A percentile compares a stretch with the other conserved stretches of the same genome.
Conservation (phyloP, 2,797 vertebrate genomes). For the Artibeus lituratus region DNA sequence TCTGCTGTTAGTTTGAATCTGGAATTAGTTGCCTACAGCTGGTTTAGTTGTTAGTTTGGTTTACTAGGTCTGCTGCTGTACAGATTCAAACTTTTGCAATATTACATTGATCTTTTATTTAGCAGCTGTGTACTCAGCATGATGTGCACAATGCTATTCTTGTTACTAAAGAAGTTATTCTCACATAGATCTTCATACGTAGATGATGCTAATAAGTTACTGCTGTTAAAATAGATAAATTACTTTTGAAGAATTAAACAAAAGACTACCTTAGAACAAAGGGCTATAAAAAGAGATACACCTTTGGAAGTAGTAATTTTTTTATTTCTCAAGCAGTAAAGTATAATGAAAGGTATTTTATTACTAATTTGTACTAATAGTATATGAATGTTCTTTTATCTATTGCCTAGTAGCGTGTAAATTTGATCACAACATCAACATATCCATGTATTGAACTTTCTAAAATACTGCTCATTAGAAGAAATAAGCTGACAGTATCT, state of each 20-base stretch:
- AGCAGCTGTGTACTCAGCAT: not conserved
- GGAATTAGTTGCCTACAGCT: not conserved
- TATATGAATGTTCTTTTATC: not conserved
- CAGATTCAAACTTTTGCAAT: not conserved
- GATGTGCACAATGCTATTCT: not conserved
- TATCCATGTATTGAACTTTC: not conserved
- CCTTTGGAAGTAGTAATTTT: not conserved
- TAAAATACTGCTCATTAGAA: not conserved
- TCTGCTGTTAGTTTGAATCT: not conserved
- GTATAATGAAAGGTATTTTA: not conserved
- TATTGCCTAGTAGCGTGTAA: not conserved
- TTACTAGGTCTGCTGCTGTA: not conserved
- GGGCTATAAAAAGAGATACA: not conserved
- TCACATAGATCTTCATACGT: not conserved
- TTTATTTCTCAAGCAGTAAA: not conserved
- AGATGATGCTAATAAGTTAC: not conserved
- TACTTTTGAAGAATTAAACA: constrained; percentile 14
- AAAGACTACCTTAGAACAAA: not conserved
- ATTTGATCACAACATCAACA: not conserved
- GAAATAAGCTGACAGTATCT: not conserved
- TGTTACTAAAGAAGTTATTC: not conserved
- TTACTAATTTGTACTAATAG: not conserved
- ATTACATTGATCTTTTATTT: not conserved
- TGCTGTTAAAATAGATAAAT: not conserved
- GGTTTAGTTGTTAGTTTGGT: not conserved